phyloP scores from a whole-genome alignment of 1,140 invertebrate species.

The Chelonus insularis region DNA sequence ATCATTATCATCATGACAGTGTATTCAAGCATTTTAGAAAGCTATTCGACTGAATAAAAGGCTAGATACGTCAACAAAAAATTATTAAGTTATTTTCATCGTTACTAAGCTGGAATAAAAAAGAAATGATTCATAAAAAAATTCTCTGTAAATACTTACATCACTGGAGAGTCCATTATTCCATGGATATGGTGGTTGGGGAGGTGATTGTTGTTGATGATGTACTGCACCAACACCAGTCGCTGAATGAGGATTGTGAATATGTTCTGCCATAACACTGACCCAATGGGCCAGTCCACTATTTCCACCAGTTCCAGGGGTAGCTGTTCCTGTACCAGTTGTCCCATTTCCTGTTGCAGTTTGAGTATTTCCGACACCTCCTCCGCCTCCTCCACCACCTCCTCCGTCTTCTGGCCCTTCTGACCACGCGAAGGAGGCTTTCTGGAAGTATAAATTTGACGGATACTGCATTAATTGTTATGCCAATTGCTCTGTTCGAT shows the following conservation, averaged over 20 bases:
- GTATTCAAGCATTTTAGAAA: no score
- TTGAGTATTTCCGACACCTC: conserved; percentile 33
- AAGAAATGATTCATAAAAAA: no score
- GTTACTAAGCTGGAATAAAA: not conserved
- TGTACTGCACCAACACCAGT: conserved; percentile 51
- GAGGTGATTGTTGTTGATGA: conserved; percentile 57
- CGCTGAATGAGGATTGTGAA: conserved; percentile 62
- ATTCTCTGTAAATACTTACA: no score
- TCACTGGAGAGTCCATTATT: conserved; percentile 63
- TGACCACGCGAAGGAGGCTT: conserved; percentile 57
- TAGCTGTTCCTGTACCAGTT: conserved; percentile 43
- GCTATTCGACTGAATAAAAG: no score
- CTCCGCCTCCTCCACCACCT: conserved; percentile 38
- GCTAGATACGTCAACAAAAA: no score
- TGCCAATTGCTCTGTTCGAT: conserved; percentile 11
- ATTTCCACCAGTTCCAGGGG: conserved; percentile 46
- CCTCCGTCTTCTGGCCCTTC: conserved; percentile 53
- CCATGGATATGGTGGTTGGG: conserved; percentile 64
- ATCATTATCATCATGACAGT: no score
- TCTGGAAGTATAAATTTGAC: conserved; percentile 48
- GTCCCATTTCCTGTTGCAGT: conserved; percentile 40
- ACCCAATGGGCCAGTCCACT: conserved; percentile 67
- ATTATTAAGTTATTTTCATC: no score
- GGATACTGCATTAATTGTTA: conserved; percentile 36
- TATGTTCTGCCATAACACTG: conserved; percentile 70